Evolutionary conservation across 2,113 vertebrate genomes (phyloP).

Genomic region (Lagopus leucura): DNA sequence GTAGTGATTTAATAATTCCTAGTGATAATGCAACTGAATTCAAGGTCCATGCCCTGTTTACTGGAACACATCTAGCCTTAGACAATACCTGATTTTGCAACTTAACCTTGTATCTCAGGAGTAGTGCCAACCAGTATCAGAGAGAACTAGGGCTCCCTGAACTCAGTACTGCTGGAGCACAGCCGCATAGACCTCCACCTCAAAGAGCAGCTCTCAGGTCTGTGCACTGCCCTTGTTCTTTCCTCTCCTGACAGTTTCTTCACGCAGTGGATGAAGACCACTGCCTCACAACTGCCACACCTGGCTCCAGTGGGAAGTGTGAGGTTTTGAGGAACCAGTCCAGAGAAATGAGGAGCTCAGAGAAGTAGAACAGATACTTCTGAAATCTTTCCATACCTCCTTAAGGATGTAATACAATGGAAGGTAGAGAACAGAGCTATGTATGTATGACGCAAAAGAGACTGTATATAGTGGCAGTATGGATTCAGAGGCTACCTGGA

Average conservation of each 20-base stretch:
- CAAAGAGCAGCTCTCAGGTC: accelerated
- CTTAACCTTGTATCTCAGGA: background rate
- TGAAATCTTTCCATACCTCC: background rate
- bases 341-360: background rate
- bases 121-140: background rate
- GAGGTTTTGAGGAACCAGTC: background rate
- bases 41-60: background rate
- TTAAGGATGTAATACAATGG: background rate
- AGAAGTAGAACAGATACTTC: background rate
- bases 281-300: accelerated
- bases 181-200: accelerated
- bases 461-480: background rate
- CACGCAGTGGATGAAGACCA: accelerated
- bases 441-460: background rate
- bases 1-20: background rate
- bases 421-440: background rate
- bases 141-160: accelerated
- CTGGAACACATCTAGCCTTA: background rate
- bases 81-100: background rate
- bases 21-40: background rate
- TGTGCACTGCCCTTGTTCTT: accelerated
- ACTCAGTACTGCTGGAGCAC: background rate
- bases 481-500: background rate
- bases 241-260: accelerated
- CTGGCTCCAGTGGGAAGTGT: accelerated